Base-by-base conservation (phyloP, 1,140 invertebrate genomes). In the Hyphantria cunea region DNA sequence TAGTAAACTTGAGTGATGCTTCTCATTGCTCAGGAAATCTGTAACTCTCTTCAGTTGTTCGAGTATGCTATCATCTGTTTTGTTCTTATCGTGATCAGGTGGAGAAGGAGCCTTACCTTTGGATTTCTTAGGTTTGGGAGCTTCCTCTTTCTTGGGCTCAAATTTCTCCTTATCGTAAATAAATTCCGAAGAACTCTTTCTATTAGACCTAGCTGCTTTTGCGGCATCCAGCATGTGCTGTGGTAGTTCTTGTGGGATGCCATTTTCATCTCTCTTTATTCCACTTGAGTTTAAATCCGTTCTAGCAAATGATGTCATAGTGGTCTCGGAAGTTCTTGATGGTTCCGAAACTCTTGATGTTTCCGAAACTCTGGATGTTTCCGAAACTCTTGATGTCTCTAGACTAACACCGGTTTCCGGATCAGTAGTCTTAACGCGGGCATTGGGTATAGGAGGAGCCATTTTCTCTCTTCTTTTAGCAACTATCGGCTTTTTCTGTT, bases 91-190 rank as follows among this genome's bases (percentile, higher is more conserved):
- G 7, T 66, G 66, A 32, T 89, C 90, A 8, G 95, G 94, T 0
- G 94, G 94, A 0, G 92, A 93, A 0, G 95, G 95, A 9, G 95
- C 95, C 89, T 95, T 95, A 0, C 95, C 93, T 76, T 96, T 95
- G 14, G 92, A 93, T 71, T 93, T 95, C 59, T 94, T 94, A 82
- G 83, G 85, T 76, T 90, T 90, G 9, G 88, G 85, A 44, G 82
- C 82, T 68, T 92, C 92, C 14, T 91, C 89, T 66, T 82, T 84
- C 67, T 88, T 91, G n/a, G 71, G 62, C 31, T 85, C 85, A n/a
- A 61, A 41, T 64, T 82, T 86, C 54, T 86, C 82, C 64, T 82
- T 83, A 25, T 91, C 89, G 48, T 72, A 74, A 34, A 78, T 60
- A 37, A 83, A 59, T 58, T 91, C 88, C 45, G 78, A 63, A 5